A percentile compares a stretch with the other conserved stretches of the same genome.
Conservation (phyloP, 2,888 invertebrate species). For the Pristionchus fissidentatus region DNA sequence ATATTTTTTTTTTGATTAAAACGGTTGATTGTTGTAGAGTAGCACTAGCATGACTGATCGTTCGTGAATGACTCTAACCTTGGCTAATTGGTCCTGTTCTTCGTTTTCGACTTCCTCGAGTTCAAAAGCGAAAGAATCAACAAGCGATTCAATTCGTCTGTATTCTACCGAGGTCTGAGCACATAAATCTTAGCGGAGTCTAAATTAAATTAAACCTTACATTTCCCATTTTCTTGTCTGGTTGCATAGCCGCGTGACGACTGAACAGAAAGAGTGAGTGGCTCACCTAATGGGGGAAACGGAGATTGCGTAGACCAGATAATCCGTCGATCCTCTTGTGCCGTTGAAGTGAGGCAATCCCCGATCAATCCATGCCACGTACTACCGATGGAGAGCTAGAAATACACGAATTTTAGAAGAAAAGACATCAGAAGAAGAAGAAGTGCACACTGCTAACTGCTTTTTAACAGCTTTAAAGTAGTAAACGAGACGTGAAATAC, state of each 20-base stretch:
- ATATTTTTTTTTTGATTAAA: background rate
- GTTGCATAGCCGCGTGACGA: background rate
- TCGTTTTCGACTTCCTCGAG: slow-evolving; percentile 21
- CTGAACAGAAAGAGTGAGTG: background rate
- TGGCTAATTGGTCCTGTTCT: background rate
- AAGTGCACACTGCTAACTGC: no score
- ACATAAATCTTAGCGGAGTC: background rate
- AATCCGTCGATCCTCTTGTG: background rate
- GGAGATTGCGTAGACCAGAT: background rate
- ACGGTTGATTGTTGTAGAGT: background rate
- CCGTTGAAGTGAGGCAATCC: background rate
- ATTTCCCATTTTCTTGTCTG: background rate
- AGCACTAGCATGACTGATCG: background rate
- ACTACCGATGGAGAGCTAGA: no score
- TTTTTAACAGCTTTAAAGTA: no score
- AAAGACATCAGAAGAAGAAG: no score
- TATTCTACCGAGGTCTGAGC: background rate
- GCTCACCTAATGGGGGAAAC: background rate
- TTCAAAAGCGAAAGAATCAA: slow-evolving; percentile 23
- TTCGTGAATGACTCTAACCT: background rate
- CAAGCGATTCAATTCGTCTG: background rate
- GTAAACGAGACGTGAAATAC: no score
- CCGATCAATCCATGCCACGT: slow-evolving; percentile 10
- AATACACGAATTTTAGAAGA: no score
- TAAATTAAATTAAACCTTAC: no score